Evolutionary conservation across 2,797 vertebrate genomes (phyloP), one percentile per base, ranked within the genome.

Genomic region (Sebastes diploproa): DNA sequence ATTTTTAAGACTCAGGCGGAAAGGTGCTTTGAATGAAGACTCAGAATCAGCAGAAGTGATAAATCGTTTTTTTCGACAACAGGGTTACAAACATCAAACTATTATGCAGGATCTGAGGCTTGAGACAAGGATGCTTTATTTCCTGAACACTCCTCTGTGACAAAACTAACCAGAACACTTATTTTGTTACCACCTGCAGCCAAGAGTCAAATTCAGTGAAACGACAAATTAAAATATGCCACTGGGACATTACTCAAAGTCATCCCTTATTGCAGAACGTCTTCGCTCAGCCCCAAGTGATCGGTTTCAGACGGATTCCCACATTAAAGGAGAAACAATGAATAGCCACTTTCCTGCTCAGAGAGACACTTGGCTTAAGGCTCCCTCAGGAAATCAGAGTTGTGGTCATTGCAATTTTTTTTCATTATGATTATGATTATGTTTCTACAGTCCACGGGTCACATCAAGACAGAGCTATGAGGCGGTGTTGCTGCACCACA

Each of bases 341-440:
- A 11, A 73, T 18, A 23, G 25, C 38, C 46, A 52, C 50, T 75
- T 50, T 74, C 64, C 77, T 80, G 70, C 61, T 72, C 52, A 54
- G 50, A 75, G 22, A 63, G 63, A 60, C 64, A 60, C 63, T 52
- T 67, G 23, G n/a, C 58, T 72, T 23, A 64, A 63, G 42, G 22
- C 71, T 86, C 78, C 55, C 42, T 46, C 4, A 23, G 83, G 86
- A 86, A 81, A 84, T 86, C 68, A 81, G 4, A 25, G 22, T 63
- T 78, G 34, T 64, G 50, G 79, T 74, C 76, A 77, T 18, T 74
- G 61, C 69, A 23, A 27, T 71, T 14, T 34, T 68, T 46, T 65
- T 36, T 64, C 56, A 58, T 72, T 46, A 52, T 76, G 60, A 72
- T 60, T 42, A 75, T 61, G 54, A 78, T 71, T 30, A 34, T 58